Conservation (phyloP, 2,113 vertebrate genomes). For the Siniperca chuatsi region DNA sequence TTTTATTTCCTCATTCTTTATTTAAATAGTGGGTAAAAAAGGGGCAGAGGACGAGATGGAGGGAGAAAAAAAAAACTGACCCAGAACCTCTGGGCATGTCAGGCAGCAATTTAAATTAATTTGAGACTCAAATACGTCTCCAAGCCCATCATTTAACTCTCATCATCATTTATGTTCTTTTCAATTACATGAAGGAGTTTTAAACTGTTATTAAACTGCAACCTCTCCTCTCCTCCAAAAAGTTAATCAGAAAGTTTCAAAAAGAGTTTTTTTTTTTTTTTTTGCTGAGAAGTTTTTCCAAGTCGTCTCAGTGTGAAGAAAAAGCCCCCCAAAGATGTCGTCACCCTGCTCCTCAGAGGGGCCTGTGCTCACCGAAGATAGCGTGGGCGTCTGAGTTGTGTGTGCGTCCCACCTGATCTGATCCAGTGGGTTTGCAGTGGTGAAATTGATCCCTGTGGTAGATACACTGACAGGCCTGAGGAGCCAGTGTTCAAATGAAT, state of each 20-base stretch:
- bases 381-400: conserved; percentile 26
- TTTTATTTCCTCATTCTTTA: conserved; percentile 18
- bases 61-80: conserved; percentile 41
- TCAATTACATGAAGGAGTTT: conserved; percentile 58
- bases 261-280: not conserved
- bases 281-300: not conserved
- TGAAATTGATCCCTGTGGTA: conserved; percentile 72
- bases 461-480: conserved; percentile 60
- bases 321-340: conserved; percentile 20
- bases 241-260: conserved; percentile 43
- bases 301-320: not conserved
- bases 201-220: conserved; percentile 55
- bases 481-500: conserved; percentile 50
- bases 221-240: conserved; percentile 4
- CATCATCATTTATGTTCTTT: conserved; percentile 44
- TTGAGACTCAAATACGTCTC: conserved; percentile 69
- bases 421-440: conserved; percentile 57
- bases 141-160: conserved; percentile 66
- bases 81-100: conserved; percentile 75
- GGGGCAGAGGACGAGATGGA: conserved; percentile 32
- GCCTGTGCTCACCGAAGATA: conserved; percentile 1
- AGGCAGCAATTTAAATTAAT: conserved; percentile 69
- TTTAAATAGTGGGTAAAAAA: conserved; percentile 49
- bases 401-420: conserved; percentile 54
- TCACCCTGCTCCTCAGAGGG: conserved; percentile 24